Evolutionary conservation across 1,140 invertebrate genomes (phyloP), one percentile per base, ranked within the genome.

Genomic region (Samia ricini): DNA sequence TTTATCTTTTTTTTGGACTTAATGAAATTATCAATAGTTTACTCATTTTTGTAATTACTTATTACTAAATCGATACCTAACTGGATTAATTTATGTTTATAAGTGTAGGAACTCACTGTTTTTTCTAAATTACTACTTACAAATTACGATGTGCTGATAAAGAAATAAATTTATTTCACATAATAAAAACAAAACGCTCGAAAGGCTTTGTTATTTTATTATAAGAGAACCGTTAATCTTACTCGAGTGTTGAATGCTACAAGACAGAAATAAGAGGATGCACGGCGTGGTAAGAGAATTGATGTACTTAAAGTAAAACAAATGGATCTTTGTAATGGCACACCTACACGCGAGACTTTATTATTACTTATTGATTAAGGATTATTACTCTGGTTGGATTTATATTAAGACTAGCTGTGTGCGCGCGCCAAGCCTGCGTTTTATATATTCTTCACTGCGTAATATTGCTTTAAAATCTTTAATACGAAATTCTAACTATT

Each of bases 361-460:
- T 77, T 77, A 80, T 72, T 70, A 68, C 64, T 76, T 70, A 76
- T 74, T 80, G 73, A 77, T 80, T 68, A 64, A 51, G 71, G 68
- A 71, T 70, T 71, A 74, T 72, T 74, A 64, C 21, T 51, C 7
- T 7, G 49, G 49, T 18, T 51, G 10, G 6, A 29, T 29, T 5
- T 29, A 10, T 29, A 10, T 29, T 10, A 10, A 29, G n/a, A n/a
- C n/a, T n/a, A n/a, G n/a, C n/a, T n/a, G n/a, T n/a, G n/a, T n/a
- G n/a, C n/a, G n/a, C n/a, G n/a, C n/a, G n/a, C n/a, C n/a, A n/a
- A n/a, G n/a, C n/a, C n/a, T n/a, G n/a, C n/a, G n/a, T n/a, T n/a
- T n/a, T n/a, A n/a, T n/a, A n/a, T n/a, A n/a, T n/a, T n/a, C n/a
- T n/a, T n/a, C n/a, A n/a, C n/a, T n/a, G n/a, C n/a, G n/a, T n/a